Evolutionary conservation across 2,888 invertebrate genomes (phyloP), one percentile per base, ranked within the genome.

Genomic region (Caenorhabditis virilis): DNA sequence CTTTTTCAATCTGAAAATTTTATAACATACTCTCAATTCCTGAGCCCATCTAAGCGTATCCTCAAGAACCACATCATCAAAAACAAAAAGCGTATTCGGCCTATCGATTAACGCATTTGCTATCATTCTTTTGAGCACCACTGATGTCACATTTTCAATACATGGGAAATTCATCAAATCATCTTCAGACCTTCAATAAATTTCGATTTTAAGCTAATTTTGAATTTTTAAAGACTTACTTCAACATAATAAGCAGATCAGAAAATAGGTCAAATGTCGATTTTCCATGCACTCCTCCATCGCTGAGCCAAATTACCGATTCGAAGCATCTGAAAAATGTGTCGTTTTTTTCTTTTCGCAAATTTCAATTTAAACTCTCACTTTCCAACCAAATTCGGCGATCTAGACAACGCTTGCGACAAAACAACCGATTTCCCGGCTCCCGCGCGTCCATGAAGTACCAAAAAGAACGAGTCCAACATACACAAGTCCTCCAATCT

Each of bases 41-140:
- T 69, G 63, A 16, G 66, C 66, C 63, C 66, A 66, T 11, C 59
- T 35, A 2, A 72, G 54, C 1, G 69, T 69, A 22, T 72, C 72
- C 22, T 56, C 62, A 25, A 46, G 55, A 11, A 60, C 61, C 20
- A 72, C 69, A 48, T 72, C 72, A 42, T 72, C 72, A n/a, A 72
- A 30, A 7, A 72, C 64, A 26, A 72, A 51, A 0, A 72, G 36
- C 1, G 58, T 49, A 43, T 67, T 61, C n/a, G 72, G 72, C 0
- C 61, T 49, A 30, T 72, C 72, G 16, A 69, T 57, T 0, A 72
- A 45, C 16, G 72, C 72, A 26, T 69, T 69, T 2, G 38, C 43
- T 16, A 66, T 61, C 66, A 66, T 66, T 47, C 30, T 57, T 26
- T 61, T 66, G 38, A 66, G 57, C 13, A 53, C 60, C 15, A 60